Evolutionary conservation across 2,888 invertebrate genomes (phyloP).

Genomic region (Apotomis betuletana): DNA sequence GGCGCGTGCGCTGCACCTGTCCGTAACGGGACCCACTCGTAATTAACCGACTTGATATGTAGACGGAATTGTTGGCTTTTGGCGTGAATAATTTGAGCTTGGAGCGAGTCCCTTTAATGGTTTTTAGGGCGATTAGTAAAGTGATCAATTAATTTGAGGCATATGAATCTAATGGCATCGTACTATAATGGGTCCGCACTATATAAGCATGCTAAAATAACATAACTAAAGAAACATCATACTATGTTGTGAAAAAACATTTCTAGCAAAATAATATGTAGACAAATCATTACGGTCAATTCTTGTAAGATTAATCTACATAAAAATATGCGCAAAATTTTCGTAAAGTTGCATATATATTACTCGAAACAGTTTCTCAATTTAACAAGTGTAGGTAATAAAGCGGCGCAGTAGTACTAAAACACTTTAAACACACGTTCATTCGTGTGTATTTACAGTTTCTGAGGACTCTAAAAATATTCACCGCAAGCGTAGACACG

Average conservation of each 20-base stretch:
- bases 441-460: background rate
- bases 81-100: constrained; percentile 25
- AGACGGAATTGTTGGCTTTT: constrained; percentile 15
- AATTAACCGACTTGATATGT: constrained; percentile 47
- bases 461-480: background rate
- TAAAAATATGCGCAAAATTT: too few species aligned
- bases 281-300: too few species aligned
- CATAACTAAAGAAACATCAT: too few species aligned
- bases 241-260: too few species aligned
- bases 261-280: too few species aligned
- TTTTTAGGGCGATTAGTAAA: constrained; percentile 3
- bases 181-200: too few species aligned
- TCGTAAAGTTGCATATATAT: too few species aligned
- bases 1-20: constrained; percentile 60
- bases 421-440: background rate
- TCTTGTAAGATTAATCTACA: too few species aligned
- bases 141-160: background rate
- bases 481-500: constrained; percentile 21
- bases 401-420: background rate
- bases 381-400: background rate
- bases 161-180: too few species aligned
- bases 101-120: constrained; percentile 17
- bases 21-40: constrained; percentile 57
- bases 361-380: too few species aligned
- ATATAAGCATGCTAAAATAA: too few species aligned